These are phyloP conservation scores for Centroberyx gerrardi DNA, from an alignment of 2,797 vertebrate genomes.

Conservation along the genomic window DNA sequence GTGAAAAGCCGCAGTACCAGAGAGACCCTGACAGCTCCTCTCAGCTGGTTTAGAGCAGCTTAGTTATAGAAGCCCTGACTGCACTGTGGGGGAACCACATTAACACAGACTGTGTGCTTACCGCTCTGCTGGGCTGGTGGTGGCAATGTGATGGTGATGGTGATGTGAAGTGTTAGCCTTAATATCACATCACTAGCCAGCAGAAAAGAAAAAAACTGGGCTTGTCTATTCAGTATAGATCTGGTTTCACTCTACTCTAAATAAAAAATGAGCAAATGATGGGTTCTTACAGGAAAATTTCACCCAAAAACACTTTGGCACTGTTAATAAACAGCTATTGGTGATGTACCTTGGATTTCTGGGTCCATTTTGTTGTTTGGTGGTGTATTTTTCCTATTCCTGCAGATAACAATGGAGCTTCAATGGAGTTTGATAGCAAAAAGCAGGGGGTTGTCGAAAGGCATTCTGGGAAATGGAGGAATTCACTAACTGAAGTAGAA, in stretches of 20 bases:
- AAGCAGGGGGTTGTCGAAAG: background rate
- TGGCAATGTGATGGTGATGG: no score
- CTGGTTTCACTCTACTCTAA: background rate
- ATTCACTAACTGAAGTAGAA: background rate
- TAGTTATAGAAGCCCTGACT: slow-evolving; percentile 50
- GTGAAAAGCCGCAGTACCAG: slow-evolving; percentile 31
- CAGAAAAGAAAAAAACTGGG: background rate
- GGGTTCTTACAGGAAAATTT: background rate
- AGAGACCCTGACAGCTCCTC: slow-evolving; percentile 54
- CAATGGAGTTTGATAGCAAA: no score
- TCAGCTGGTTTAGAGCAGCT: slow-evolving; percentile 65
- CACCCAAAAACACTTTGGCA: no score
- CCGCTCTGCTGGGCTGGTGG: slow-evolving; percentile 48
- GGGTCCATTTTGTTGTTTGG: no score
- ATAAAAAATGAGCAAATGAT: background rate
- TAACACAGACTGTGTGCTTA: slow-evolving; percentile 50
- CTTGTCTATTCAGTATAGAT: background rate
- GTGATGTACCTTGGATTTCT: no score
- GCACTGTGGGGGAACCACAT: slow-evolving; percentile 41
- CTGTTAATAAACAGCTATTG: no score
- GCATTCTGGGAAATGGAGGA: slow-evolving; percentile 4
- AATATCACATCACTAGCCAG: slow-evolving; percentile 16
- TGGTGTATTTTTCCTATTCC: no score
- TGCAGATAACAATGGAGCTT: no score
- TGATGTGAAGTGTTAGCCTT: slow-evolving; percentile 30